Base-by-base conservation (phyloP, 2,113 vertebrate genomes). In the Muntiacus reevesi region DNA sequence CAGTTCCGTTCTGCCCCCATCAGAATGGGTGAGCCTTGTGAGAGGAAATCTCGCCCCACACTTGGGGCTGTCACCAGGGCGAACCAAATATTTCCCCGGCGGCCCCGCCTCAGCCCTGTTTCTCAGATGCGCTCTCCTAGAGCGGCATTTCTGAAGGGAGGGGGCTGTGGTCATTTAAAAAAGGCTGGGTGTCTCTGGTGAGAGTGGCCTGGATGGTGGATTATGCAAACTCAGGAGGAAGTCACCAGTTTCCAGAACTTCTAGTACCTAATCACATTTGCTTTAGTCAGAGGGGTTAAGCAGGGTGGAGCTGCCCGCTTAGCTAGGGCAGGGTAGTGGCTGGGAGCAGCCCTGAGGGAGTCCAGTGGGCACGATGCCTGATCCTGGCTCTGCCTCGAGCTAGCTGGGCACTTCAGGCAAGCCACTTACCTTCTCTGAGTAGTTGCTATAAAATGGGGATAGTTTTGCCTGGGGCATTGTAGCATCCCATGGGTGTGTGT, bases 11-110 rank as follows among this genome's bases (percentile, higher is more conserved):
- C 33, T 43, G 87, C 50, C 64, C 79, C 16, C 54, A 9, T 45
- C 36, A 83, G 91, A 91, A 91, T 7, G 83, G 79, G 60, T 4
- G 6, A 3, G 40, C 4, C 94, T 95, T 33, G 43, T 79, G 96
- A 97, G 94, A 86, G 93, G 94, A 96, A 96, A 55, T 94, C 40
- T 85, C 47, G 74, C 59, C 87, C 92, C n/a, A 47, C 59, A 45
- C 64, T 30, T 43, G 71, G 45, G 30, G 71, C 86, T 50, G 95
- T 94, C 93, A 82, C 97, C 91, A 97, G 85, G 98, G 96, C 3
- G 6, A 98, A 91, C 97, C 90, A 92, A 97, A 94, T 95, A 95
- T 90, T 95, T 97, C 15, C 84, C 47, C 67, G 0, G 71, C 15
- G 85, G 81, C 59, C 40, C 45, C 28, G 54, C 36, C 43, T 87